A percentile compares a stretch with the other conserved stretches of the same genome.
phyloP scores from a whole-genome alignment of 2,797 vertebrate genomes.

The Sebastolobus alascanus region DNA sequence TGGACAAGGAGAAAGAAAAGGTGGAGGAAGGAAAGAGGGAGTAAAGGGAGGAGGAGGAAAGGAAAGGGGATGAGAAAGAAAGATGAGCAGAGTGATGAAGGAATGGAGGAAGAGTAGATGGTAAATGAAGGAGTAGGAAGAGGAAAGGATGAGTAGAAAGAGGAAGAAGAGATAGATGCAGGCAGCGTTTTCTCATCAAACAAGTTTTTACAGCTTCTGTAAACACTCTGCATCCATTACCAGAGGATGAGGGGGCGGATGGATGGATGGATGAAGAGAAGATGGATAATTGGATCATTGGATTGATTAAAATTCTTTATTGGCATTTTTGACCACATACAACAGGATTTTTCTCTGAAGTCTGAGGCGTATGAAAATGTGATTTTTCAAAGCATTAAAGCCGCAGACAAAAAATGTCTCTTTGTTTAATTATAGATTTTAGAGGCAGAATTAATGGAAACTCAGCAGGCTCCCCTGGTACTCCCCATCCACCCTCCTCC shows the following conservation, averaged over 20 bases:
- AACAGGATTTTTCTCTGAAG: conserved; percentile 12
- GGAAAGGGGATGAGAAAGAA: too few relatives aligned
- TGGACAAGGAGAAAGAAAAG: too few relatives aligned
- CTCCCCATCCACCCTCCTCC: conserved; percentile 7
- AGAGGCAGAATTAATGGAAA: conserved; percentile 60
- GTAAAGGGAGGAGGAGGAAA: not conserved
- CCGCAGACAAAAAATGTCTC: conserved; percentile 22
- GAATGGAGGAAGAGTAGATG: not conserved
- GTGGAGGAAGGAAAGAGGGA: too few relatives aligned
- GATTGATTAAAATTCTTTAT: conserved; percentile 27
- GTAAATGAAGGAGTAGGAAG: not conserved
- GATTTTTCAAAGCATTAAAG: conserved; percentile 18
- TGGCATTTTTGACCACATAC: conserved; percentile 19
- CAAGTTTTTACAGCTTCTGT: not conserved
- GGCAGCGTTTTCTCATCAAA: conserved; percentile 6
- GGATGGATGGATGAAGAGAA: not conserved
- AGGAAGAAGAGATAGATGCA: not conserved
- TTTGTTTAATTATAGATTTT: conserved; percentile 73
- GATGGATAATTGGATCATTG: conserved; percentile 1
- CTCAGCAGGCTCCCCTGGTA: conserved; percentile 54
- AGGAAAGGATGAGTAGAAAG: not conserved
- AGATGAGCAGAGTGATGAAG: not conserved
- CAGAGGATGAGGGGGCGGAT: not conserved
- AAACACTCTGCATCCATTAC: conserved; percentile 13
- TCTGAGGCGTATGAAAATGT: conserved; percentile 11